Base-by-base conservation (phyloP, 2,888 invertebrate genomes). In the Carcina quercana region DNA sequence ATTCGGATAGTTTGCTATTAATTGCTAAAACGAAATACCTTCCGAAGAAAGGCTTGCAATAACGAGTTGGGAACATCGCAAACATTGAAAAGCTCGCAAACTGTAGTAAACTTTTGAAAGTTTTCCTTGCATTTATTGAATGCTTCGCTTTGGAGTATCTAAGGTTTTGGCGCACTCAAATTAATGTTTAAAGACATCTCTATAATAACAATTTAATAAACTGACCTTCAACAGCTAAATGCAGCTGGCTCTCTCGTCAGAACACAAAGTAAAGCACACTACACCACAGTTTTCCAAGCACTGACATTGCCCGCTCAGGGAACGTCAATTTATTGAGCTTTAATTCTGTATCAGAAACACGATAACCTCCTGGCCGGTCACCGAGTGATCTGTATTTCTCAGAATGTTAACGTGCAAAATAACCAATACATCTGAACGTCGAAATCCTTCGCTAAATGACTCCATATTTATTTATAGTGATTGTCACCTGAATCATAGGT, bases 281-380 rank as follows among this genome's bases (percentile, higher is more conserved):
- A 46, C 42, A 45, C 50, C 40, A 40, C 45, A 38, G 36, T 41
- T 35, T 43, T 47, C 47, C 47, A 44, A 45, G 40, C 44, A 79
- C 75, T 82, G 75, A 64, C 65, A 61, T 66, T 65, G 66, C 43
- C 43, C 38, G 50, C 43, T 39, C 52, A 34, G 41, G 45, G 40
- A 57, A 37, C 48, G 63, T 51, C 67, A 69, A 73, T 82, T 76
- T 80, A 78, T 76, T 73, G 58, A 59, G 59, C 50, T 68, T 68
- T 59, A 65, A 59, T 63, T 60, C 66, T 69, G 53, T 71, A 71
- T 74, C 70, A 47, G 44, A 34, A 17, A 30, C 30, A 31, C 43
- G 79, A 80, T 82, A 82, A 82, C 79, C 80, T 59, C 45, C 47
- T 52, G 64, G 47, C 64, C 50, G 58, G 63, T 62, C 65, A 61